A percentile compares a stretch with the other conserved stretches of the same genome.
Conservation (phyloP, 2,113 vertebrate species). For the Rhea pennata region DNA sequence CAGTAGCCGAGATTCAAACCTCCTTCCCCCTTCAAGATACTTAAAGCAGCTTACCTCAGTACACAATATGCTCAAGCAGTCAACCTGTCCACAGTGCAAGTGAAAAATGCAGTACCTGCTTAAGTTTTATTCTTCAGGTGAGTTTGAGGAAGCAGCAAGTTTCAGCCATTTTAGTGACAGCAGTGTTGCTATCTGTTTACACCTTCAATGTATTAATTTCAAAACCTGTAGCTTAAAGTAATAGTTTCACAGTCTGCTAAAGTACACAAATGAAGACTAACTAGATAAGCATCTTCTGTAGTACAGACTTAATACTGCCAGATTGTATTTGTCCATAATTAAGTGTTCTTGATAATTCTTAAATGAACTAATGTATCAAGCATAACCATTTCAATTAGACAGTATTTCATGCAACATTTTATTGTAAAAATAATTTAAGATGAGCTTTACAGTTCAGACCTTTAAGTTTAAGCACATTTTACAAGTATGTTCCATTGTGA, state of each 20-base stretch:
- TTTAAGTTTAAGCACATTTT: neutral
- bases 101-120: too few species aligned
- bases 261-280: accelerated
- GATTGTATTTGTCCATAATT: neutral
- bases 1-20: neutral
- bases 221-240: neutral
- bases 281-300: neutral
- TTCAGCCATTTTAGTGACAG: neutral
- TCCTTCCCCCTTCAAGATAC: accelerated
- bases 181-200: neutral
- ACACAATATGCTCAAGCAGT: accelerated
- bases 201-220: neutral
- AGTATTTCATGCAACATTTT: conserved; percentile 53
- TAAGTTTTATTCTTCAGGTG: neutral
- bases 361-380: neutral
- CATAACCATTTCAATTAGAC: neutral
- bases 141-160: neutral
- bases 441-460: conserved; percentile 22
- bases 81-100: neutral
- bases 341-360: neutral
- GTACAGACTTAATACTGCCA: neutral
- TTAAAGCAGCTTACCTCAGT: accelerated
- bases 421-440: conserved; percentile 66
- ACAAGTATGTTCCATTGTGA: neutral
- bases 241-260: neutral